Percentiles rank a stretch among this genome's conserved stretches.
Evolutionary conservation across 2,888 invertebrate species (phyloP).

Genomic region (Epiblema foenella): DNA sequence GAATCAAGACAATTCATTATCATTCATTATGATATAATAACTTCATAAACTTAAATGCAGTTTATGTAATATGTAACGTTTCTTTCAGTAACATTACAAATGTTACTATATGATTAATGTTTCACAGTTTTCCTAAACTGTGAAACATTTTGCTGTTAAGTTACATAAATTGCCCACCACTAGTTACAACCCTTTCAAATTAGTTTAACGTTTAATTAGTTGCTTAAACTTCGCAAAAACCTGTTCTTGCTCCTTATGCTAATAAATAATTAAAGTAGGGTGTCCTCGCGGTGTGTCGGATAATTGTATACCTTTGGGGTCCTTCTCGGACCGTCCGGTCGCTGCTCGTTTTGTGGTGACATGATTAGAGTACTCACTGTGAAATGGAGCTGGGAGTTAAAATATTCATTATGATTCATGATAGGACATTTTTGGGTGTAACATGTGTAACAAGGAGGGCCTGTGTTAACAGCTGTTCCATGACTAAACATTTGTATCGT

Average conservation of each 20-base stretch:
- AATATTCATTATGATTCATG: slow-evolving; percentile 39
- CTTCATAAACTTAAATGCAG: too few species aligned
- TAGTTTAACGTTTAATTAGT: slow-evolving; percentile 40
- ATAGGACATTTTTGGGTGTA: slow-evolving; percentile 6
- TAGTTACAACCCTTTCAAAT: slow-evolving; percentile 33
- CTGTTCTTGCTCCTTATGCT: slow-evolving; percentile 37
- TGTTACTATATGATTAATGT: too few species aligned
- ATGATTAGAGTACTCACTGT: slow-evolving; percentile 28
- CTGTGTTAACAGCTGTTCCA: not conserved
- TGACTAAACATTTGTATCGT: not conserved
- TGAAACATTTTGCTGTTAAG: too few species aligned
- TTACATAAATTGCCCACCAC: too few species aligned
- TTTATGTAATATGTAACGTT: too few species aligned
- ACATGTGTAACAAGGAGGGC: not conserved
- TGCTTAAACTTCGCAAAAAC: slow-evolving; percentile 37
- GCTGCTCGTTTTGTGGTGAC: slow-evolving; percentile 21
- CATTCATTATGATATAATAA: too few species aligned
- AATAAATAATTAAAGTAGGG: slow-evolving; percentile 41
- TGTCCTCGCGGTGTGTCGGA: slow-evolving; percentile 28
- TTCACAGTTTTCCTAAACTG: too few species aligned
- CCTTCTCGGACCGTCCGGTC: slow-evolving; percentile 20
- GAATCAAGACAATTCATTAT: too few species aligned
- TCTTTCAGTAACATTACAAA: too few species aligned
- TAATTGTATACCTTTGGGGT: slow-evolving; percentile 26
- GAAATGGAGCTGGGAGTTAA: slow-evolving; percentile 14